Base-by-base conservation (phyloP, 2,113 vertebrate genomes). In the Manacus vitellinus region DNA sequence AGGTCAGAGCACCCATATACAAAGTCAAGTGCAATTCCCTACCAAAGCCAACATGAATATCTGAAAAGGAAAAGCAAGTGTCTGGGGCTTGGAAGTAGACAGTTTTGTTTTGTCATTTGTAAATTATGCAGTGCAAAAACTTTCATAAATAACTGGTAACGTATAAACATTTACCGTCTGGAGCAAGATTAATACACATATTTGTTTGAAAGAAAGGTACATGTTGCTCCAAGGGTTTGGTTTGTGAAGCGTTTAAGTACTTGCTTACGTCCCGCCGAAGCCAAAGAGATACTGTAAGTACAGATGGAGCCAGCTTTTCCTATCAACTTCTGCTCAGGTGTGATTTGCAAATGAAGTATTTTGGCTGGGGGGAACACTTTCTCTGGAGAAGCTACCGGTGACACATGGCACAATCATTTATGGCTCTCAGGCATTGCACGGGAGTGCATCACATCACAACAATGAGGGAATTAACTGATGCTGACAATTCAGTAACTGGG, bases 301-400 rank as follows among this genome's bases (percentile, higher is more conserved):
- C 28, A 47, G 61, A 76, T 28, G 54, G 74, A 92, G 54, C 65
- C 90, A 94, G 62, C 37, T 68, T 95, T 88, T 82, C 62, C 68
- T 63, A 49, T 55, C 90, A 73, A 21, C 77, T 89, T 25, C 55
- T 94, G 91, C 86, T 96, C 72, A 88, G 94, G 85, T 92, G 86
- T 86, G 72, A 96, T 96, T 97, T 95, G 94, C 90, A 97, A 94
- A 93, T 84, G 72, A 79, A 91, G 75, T 47, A 49, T 92, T 88
- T 86, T 92, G 92, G 94, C 70, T 95, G 89, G 75, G 46, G 77
- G 87, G 63, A 87, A 41, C 9, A 12, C 21, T 71, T 70, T 46
- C 80, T 55, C 52, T 91, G 89, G 91, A 95, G 76, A 89, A 92
- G 73, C 74, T n/a, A 33, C 39, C 27, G 9, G 59, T 65, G 96